These are phyloP conservation scores for Scolopax mira DNA, from an alignment of 2,113 vertebrate species.

Conservation along the genomic window DNA sequence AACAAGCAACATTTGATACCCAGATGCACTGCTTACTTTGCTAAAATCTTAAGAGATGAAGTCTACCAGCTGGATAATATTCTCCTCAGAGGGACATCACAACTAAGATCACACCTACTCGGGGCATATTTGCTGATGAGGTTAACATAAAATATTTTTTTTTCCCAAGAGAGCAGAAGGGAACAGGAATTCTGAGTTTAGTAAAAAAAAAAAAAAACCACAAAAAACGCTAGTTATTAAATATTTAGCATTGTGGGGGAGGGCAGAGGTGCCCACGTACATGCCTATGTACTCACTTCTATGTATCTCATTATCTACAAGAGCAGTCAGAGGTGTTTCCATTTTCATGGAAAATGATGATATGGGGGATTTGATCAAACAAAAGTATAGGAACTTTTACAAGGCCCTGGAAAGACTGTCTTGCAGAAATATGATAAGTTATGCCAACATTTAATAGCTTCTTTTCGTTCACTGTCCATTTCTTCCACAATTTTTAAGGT, in stretches of 20 bases:
- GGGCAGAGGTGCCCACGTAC: background rate
- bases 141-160: background rate
- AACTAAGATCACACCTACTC: background rate
- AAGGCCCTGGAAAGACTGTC: background rate
- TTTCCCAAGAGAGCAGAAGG: background rate
- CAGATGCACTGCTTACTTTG: background rate
- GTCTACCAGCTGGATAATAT: background rate
- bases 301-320: background rate
- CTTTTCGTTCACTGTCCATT: background rate
- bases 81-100: background rate
- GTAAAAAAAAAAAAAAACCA: background rate
- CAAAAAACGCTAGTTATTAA: background rate
- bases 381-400: background rate
- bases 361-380: background rate
- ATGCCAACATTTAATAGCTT: background rate
- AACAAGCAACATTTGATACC: background rate
- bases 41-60: background rate
- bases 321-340: background rate
- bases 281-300: background rate
- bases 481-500: background rate
- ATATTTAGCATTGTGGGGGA: background rate
- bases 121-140: background rate
- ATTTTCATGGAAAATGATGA: background rate
- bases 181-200: background rate
- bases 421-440: background rate